Conservation (phyloP, 2,888 invertebrate genomes). For the Hymenopus coronatus region DNA sequence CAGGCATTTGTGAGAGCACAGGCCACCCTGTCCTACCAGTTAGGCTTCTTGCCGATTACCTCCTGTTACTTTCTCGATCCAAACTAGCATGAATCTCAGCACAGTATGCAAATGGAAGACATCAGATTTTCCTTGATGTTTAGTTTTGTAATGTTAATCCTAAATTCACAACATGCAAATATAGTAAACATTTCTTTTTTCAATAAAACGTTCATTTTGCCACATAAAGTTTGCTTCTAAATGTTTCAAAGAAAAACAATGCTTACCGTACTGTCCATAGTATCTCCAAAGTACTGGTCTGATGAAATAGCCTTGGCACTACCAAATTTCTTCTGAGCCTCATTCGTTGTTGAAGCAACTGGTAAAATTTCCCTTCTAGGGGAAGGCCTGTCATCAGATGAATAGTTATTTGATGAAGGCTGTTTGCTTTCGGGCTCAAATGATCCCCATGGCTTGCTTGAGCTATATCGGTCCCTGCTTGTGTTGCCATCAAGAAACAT, state of each 20-base stretch:
- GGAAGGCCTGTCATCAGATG: constrained; percentile 9
- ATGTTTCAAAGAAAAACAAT: not conserved
- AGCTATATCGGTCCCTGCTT: constrained; percentile 26
- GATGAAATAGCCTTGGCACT: constrained; percentile 97
- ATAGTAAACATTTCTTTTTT: not conserved
- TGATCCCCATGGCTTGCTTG: constrained; percentile 23
- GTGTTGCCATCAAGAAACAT: constrained; percentile 31
- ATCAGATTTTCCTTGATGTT: no score
- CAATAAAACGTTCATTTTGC: not conserved
- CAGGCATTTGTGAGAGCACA: no score
- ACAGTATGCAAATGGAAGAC: no score
- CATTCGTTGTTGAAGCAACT: constrained; percentile 52
- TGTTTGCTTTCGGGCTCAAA: constrained; percentile 27
- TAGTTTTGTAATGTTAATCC: not conserved
- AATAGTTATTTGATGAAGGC: constrained; percentile 10
- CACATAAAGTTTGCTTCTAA: not conserved
- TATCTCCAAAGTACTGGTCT: constrained; percentile 90
- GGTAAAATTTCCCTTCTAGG: constrained; percentile 24
- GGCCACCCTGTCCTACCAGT: no score
- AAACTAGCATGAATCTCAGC: no score
- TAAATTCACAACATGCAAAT: not conserved
- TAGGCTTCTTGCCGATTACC: no score
- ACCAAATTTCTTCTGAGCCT: constrained; percentile 94
- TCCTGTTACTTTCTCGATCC: no score
- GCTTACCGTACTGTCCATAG: constrained; percentile 42